phyloP scores from a whole-genome alignment of 2,113 vertebrate genomes.

The Gymnobelideus leadbeateri region DNA sequence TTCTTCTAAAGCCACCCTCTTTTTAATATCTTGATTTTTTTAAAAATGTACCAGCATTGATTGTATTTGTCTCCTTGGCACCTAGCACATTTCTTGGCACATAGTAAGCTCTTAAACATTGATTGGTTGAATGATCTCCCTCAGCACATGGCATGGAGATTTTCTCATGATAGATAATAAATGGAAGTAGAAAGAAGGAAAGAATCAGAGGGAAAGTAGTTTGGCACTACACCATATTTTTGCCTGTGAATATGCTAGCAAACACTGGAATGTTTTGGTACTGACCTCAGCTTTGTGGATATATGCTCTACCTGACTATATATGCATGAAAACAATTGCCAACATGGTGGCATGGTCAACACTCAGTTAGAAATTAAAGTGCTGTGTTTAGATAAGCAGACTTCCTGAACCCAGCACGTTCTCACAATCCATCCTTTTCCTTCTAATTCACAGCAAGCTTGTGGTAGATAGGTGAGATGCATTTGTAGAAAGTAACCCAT shows the following conservation, averaged over 20 bases:
- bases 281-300: neutral
- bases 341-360: neutral
- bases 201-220: neutral
- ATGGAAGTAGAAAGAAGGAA: neutral
- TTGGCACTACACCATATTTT: neutral
- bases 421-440: conserved; percentile 29
- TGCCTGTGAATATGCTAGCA: neutral
- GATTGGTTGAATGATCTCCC: neutral
- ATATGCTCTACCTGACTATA: neutral
- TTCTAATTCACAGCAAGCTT: conserved; percentile 36
- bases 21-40: neutral
- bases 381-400: neutral
- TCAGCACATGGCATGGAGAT: neutral
- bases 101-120: neutral
- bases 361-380: neutral
- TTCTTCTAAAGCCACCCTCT: neutral
- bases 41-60: neutral
- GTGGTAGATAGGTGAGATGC: conserved; percentile 40
- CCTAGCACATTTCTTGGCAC: neutral
- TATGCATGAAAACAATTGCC: neutral
- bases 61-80: neutral
- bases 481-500: conserved; percentile 52
- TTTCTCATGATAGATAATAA: neutral
- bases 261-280: neutral
- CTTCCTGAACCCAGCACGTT: conserved; percentile 28